Conservation (phyloP, 2,888 invertebrate genomes). For the Sphaerophoria taeniata region DNA sequence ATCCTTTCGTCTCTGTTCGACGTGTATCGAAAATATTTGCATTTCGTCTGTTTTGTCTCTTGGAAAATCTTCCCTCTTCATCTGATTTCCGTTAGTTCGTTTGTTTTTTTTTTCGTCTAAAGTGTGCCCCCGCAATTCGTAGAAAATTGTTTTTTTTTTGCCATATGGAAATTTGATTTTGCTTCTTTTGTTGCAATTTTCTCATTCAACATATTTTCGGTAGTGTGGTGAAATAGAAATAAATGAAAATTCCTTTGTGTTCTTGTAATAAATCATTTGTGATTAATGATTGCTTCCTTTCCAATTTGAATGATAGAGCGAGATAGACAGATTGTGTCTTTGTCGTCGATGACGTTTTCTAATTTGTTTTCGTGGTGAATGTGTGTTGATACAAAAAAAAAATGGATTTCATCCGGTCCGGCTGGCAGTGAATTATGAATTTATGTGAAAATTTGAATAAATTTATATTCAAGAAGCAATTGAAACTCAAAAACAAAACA, state of each 20-base stretch:
- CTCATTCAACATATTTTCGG: conserved; percentile 1
- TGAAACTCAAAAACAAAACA: neutral
- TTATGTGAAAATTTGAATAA: conserved; percentile 9
- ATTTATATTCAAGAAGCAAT: neutral
- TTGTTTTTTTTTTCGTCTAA: conserved; percentile 28
- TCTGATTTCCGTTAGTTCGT: conserved; percentile 23
- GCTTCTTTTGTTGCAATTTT: conserved; percentile 39
- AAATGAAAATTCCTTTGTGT: conserved; percentile 29
- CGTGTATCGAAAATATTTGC: conserved; percentile 30
- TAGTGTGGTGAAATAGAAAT: conserved; percentile 8
- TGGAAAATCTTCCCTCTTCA: conserved; percentile 58
- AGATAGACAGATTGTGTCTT: conserved; percentile 8
- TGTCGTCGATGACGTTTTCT: conserved; percentile 35
- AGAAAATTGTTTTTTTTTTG: conserved; percentile 12
- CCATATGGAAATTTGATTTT: conserved; percentile 18
- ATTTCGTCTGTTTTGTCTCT: conserved; percentile 48
- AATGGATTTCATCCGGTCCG: neutral
- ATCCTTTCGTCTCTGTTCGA: conserved; percentile 43
- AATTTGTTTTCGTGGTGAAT: conserved; percentile 37
- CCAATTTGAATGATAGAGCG: conserved; percentile 12
- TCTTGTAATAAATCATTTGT: conserved; percentile 18
- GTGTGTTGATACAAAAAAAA: too few relatives aligned
- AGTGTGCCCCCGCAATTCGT: neutral
- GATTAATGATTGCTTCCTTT: conserved; percentile 20
- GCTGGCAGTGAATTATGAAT: neutral